These are phyloP conservation scores for Thalassaphorura encarpata DNA, from an alignment of 1,140 invertebrate species.

Conservation along the genomic window DNA sequence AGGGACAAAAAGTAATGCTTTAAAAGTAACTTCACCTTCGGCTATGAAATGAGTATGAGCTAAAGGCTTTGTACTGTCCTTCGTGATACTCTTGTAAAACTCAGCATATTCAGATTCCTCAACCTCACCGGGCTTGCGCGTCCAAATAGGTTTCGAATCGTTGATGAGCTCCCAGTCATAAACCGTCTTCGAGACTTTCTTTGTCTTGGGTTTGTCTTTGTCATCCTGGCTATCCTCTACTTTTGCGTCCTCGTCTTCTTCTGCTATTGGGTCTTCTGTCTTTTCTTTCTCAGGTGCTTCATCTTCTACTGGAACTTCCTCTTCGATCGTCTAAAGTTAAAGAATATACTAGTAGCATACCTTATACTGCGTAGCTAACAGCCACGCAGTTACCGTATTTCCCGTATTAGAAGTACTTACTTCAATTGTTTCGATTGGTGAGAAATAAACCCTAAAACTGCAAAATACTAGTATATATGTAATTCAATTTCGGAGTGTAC, in stretches of 20 bases:
- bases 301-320: slow-evolving; percentile 64
- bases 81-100: slow-evolving; percentile 91
- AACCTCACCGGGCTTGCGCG: slow-evolving; percentile 77
- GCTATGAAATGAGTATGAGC: slow-evolving; percentile 91
- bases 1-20: slow-evolving; percentile 88
- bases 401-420: too few relatives aligned
- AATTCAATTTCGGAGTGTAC: too few relatives aligned
- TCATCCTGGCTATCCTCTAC: slow-evolving; percentile 58
- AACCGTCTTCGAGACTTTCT: slow-evolving; percentile 88
- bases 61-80: slow-evolving; percentile 77
- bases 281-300: slow-evolving; percentile 51
- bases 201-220: slow-evolving; percentile 75
- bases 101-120: slow-evolving; percentile 78
- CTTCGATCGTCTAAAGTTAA: slow-evolving; percentile 57
- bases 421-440: too few relatives aligned
- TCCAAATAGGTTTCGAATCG: slow-evolving; percentile 96
- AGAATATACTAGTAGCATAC: background rate
- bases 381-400: background rate
- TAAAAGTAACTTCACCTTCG: slow-evolving; percentile 98
- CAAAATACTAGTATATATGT: too few relatives aligned
- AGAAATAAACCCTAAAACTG: too few relatives aligned
- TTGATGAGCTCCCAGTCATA: slow-evolving; percentile 99
- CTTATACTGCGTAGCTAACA: background rate
- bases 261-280: slow-evolving; percentile 48
- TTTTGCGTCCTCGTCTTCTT: slow-evolving; percentile 48